Conservation (phyloP, 2,113 vertebrate species). For the Gasterosteus aculeatus region DNA sequence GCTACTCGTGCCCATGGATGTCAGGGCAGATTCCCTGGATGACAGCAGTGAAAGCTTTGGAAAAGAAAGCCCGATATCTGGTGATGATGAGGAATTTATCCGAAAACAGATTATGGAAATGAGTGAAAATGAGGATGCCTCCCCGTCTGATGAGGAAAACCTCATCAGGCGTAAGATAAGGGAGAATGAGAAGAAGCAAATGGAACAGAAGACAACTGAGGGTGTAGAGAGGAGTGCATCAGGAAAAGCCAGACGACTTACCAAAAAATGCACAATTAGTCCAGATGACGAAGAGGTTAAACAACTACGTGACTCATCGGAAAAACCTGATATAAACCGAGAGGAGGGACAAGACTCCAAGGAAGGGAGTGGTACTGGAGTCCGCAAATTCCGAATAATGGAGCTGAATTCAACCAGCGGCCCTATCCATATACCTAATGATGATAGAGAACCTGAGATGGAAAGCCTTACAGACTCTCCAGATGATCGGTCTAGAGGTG, state of each 20-base stretch:
- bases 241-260: conserved; percentile 84
- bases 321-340: conserved; percentile 82
- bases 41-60: conserved; percentile 95
- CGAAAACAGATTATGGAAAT: conserved; percentile 95
- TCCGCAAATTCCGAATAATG: conserved; percentile 80
- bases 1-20: conserved; percentile 79
- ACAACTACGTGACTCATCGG: conserved; percentile 81
- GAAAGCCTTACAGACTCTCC: conserved; percentile 96
- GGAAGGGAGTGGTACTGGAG: conserved; percentile 63
- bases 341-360: conserved; percentile 83
- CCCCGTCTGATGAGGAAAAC: conserved; percentile 92
- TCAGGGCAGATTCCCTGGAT: conserved; percentile 89
- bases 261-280: conserved; percentile 85
- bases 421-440: conserved; percentile 74
- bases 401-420: conserved; percentile 89
- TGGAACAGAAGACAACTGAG: conserved; percentile 81
- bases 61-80: conserved; percentile 89
- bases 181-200: conserved; percentile 81
- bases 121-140: conserved; percentile 96
- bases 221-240: conserved; percentile 75
- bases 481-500: conserved; percentile 94
- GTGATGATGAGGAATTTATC: conserved; percentile 94
- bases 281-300: conserved; percentile 88
- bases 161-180: conserved; percentile 81
- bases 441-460: conserved; percentile 92